These are phyloP conservation scores for Labeo calbasu DNA, from an alignment of 2,797 vertebrate genomes.

Conservation along the genomic window DNA sequence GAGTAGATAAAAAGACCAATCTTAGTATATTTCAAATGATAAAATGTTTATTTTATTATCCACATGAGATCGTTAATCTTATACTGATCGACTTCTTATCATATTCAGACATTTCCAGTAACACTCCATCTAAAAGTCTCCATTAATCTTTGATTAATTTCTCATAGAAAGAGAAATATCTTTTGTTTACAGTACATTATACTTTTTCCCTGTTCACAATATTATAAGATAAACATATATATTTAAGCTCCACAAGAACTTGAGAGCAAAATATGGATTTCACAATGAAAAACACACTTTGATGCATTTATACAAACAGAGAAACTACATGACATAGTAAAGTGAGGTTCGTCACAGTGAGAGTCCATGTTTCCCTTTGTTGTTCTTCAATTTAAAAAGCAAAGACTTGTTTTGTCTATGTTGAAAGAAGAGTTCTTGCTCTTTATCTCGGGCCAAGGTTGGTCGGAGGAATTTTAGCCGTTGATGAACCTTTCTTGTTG, in stretches of 20 bases:
- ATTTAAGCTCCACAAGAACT: constrained; percentile 74
- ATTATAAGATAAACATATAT: constrained; percentile 63
- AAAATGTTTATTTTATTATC: constrained; percentile 21
- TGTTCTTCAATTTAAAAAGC: constrained; percentile 56
- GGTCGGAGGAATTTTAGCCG: constrained; percentile 68
- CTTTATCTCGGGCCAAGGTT: constrained; percentile 83
- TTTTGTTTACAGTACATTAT: not conserved
- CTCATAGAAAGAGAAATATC: constrained; percentile 29
- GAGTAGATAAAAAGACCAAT: constrained; percentile 14
- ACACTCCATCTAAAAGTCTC: constrained; percentile 16
- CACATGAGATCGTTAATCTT: constrained; percentile 21
- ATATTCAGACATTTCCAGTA: constrained; percentile 31
- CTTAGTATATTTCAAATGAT: constrained; percentile 26
- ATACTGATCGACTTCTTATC: constrained; percentile 5
- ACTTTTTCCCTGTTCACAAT: not conserved
- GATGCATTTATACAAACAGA: constrained; percentile 62
- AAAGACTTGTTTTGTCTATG: constrained; percentile 62
- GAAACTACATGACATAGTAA: constrained; percentile 41
- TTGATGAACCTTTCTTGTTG: constrained; percentile 72
- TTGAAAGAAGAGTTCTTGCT: constrained; percentile 45
- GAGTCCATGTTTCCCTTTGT: constrained; percentile 32
- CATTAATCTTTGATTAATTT: constrained; percentile 33
- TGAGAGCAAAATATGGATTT: constrained; percentile 53
- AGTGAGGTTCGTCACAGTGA: constrained; percentile 35
- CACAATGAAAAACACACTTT: constrained; percentile 59